Evolutionary conservation across 2,888 invertebrate species (phyloP), one percentile per base, ranked within the genome.

Genomic region (Megalurothrips usitatus): DNA sequence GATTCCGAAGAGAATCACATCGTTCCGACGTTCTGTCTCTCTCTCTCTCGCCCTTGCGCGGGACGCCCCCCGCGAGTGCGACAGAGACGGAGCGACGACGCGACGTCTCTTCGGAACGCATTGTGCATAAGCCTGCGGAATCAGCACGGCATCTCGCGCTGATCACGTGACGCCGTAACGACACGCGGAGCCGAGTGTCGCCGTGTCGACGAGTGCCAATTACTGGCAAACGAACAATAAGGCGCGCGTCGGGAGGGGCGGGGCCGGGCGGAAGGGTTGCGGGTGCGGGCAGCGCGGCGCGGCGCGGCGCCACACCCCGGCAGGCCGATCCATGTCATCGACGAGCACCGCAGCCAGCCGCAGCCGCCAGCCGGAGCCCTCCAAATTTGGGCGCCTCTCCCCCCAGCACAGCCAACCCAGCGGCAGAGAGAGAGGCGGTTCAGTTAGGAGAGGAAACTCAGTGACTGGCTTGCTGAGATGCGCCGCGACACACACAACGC

Each of bases 221-320:
- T 75, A 75, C 23, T 75, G 68, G 12, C 68, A 75, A n/a, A 26
- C 68, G 68, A 75, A 75, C 68, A 75, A 75, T 75, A 75, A 75
- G 68, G 68, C 26, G 23, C 63, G 6, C 34, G 14, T 6, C 14
- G 12, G 52, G 52, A 1, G 2, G 4, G 9, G 4, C 52, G 52
- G 52, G 52, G 52, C 2, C 14, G 58, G 58, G 58, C 0, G 68
- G 68, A 23, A 58, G 68, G 23, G 68, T 68, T n/a, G 68, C 23
- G 68, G 19, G 14, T 14, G 52, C n/a, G n/a, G n/a, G n/a, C n/a
- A n/a, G n/a, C n/a, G n/a, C 19, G 9, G 63, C 63, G 19, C 63
- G 14, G 49, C 49, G 52, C 14, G 58, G 68, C 26, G 68, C 68
- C 58, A 58, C 52, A 52, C 17, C 52, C 14, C 11, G 17, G 14